phyloP scores from a whole-genome alignment of 2,113 vertebrate genomes.

The Callipepla californica region DNA sequence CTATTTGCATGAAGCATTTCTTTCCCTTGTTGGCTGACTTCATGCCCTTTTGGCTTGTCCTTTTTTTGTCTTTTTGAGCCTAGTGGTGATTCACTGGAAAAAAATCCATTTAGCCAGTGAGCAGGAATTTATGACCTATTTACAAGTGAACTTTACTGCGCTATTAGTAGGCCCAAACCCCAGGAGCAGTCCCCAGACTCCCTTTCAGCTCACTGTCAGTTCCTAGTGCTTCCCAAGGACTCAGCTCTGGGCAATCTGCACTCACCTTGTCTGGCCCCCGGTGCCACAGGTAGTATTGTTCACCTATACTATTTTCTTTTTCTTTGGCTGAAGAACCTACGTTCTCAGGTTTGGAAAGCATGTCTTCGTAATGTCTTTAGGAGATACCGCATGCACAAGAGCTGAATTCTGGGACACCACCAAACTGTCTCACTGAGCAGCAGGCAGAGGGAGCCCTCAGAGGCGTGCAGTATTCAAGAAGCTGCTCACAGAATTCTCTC shows the following conservation, averaged over 20 bases:
- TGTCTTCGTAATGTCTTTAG: not conserved
- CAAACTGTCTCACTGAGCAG: not conserved
- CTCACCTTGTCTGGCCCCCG: not conserved
- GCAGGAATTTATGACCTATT: constrained; percentile 42
- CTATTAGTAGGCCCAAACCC: not conserved
- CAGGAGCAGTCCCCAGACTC: not conserved
- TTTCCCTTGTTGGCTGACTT: constrained; percentile 41
- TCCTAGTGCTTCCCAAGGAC: not conserved
- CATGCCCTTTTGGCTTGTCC: constrained; percentile 22
- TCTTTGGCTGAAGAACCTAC: not conserved
- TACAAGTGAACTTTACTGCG: not conserved
- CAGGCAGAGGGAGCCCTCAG: not conserved
- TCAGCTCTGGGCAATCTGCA: not conserved
- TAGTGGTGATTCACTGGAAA: constrained; percentile 15
- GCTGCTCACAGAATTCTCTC: not conserved
- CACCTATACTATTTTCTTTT: not conserved
- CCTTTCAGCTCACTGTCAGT: not conserved
- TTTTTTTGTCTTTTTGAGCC: not conserved
- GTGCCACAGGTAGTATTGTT: accelerated
- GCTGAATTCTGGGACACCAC: not conserved
- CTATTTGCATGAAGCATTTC: not conserved
- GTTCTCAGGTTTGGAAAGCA: not conserved
- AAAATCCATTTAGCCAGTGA: constrained; percentile 12
- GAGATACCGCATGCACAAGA: not conserved
- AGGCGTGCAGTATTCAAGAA: not conserved